Evolutionary conservation across 2,888 invertebrate species (phyloP).

Genomic region (Toxonevra muliebris): DNA sequence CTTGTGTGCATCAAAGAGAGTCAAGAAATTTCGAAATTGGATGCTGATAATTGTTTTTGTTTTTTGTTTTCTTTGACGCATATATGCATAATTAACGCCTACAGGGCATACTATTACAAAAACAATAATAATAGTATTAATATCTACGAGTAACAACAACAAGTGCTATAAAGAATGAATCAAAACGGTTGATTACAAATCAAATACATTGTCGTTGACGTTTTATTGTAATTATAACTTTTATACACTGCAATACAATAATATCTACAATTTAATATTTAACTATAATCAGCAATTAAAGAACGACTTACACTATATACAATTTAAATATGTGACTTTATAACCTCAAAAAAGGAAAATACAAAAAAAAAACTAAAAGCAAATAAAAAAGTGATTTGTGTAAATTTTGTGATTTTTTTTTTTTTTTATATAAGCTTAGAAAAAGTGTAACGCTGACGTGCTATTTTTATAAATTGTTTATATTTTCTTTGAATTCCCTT

Average conservation of each 20-base stretch:
- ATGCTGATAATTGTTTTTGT: too few species aligned
- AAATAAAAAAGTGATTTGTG: too few species aligned
- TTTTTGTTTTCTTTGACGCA: too few species aligned
- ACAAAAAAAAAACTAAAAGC: too few species aligned
- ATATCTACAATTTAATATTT: neutral
- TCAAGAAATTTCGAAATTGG: too few species aligned
- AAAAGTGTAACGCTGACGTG: constrained; percentile 7
- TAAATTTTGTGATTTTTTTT: too few species aligned
- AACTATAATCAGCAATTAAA: neutral
- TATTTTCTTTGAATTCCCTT: constrained; percentile 40
- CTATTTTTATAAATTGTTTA: constrained; percentile 16
- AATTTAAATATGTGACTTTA: constrained; percentile 12
- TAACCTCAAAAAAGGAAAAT: neutral
- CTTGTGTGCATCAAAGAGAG: too few species aligned
- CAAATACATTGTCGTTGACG: too few species aligned
- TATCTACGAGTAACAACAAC: too few species aligned
- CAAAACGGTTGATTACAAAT: neutral
- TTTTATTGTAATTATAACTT: neutral
- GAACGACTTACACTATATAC: neutral
- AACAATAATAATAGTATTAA: constrained; percentile 1
- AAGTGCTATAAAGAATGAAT: neutral
- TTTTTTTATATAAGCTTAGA: too few species aligned
- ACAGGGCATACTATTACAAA: neutral
- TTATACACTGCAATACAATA: constrained; percentile 20
- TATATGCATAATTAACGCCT: too few species aligned